These are phyloP conservation scores for Dipodomys merriami DNA, from an alignment of 2,113 vertebrate species.

Conservation along the genomic window DNA sequence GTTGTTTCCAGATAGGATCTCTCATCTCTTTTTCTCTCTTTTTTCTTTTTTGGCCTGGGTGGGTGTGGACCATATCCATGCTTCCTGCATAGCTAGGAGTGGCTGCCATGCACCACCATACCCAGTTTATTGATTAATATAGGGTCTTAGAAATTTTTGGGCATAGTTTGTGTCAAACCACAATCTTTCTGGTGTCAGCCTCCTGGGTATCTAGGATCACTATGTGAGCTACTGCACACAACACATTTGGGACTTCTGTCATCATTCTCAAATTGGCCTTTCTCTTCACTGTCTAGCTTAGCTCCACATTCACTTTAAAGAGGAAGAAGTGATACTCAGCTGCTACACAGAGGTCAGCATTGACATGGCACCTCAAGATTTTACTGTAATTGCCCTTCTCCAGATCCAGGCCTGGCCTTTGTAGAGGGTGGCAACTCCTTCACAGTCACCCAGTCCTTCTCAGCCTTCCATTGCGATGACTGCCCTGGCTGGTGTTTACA, in stretches of 20 bases:
- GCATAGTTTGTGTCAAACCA: too few relatives aligned
- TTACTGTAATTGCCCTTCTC: constrained; percentile 6
- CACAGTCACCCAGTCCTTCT: neutral
- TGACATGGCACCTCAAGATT: neutral
- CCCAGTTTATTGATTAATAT: too few relatives aligned
- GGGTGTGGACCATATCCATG: too few relatives aligned
- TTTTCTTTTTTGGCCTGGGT: too few relatives aligned
- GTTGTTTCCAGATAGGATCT: too few relatives aligned
- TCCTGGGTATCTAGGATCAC: too few relatives aligned
- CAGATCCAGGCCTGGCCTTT: neutral
- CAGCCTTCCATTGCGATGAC: neutral
- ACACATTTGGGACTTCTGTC: neutral
- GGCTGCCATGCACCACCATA: too few relatives aligned
- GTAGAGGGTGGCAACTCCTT: neutral
- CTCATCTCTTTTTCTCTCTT: too few relatives aligned
- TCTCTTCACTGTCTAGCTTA: neutral
- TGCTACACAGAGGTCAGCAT: neutral
- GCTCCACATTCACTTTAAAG: neutral
- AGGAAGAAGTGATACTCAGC: neutral
- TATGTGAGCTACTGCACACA: too few relatives aligned
- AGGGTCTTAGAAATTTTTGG: too few relatives aligned
- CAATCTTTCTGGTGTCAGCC: too few relatives aligned
- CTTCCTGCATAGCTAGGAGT: too few relatives aligned
- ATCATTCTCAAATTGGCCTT: neutral
- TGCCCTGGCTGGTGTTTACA: constrained; percentile 26